A percentile compares a stretch with the other conserved stretches of the same genome.
Evolutionary conservation across 2,888 invertebrate species (phyloP).

Genomic region (Lycophotia porphyrea): DNA sequence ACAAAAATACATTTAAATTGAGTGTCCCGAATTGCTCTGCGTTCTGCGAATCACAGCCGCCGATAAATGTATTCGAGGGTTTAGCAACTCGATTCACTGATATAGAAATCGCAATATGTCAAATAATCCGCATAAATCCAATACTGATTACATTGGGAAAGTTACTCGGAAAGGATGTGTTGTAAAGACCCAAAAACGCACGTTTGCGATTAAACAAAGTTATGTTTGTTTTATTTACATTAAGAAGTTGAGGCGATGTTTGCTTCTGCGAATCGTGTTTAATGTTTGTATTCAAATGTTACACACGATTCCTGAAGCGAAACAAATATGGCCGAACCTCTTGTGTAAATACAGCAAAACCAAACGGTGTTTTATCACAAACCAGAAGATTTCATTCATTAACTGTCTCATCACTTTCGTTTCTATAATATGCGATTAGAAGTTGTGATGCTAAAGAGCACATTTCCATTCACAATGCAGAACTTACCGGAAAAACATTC

Average conservation of each 20-base stretch:
- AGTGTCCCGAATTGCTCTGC: conserved; percentile 47
- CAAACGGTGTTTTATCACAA: conserved; percentile 32
- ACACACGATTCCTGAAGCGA: conserved; percentile 50
- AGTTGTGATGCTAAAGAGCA: not conserved
- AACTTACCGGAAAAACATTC: conserved; percentile 30
- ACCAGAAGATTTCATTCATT: conserved; percentile 18
- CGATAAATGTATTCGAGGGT: conserved; percentile 46
- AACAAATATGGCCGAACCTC: conserved; percentile 59
- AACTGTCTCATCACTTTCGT: not conserved
- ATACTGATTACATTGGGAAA: conserved; percentile 41
- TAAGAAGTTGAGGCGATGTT: conserved; percentile 57
- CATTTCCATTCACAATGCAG: conserved; percentile 18
- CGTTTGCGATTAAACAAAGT: conserved; percentile 61
- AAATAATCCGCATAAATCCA: conserved; percentile 31
- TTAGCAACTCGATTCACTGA: conserved; percentile 25
- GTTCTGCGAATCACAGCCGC: conserved; percentile 36
- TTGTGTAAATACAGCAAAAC: conserved; percentile 46
- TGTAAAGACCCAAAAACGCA: conserved; percentile 58
- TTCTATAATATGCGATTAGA: not conserved
- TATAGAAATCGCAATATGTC: conserved; percentile 49
- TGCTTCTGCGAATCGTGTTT: conserved; percentile 56
- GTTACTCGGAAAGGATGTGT: conserved; percentile 17
- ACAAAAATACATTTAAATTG: conserved; percentile 61
- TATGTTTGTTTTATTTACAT: conserved; percentile 62
- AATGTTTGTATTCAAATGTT: conserved; percentile 65